Conservation (phyloP, 2,888 invertebrate genomes). For the Aspidapion aeneum region DNA sequence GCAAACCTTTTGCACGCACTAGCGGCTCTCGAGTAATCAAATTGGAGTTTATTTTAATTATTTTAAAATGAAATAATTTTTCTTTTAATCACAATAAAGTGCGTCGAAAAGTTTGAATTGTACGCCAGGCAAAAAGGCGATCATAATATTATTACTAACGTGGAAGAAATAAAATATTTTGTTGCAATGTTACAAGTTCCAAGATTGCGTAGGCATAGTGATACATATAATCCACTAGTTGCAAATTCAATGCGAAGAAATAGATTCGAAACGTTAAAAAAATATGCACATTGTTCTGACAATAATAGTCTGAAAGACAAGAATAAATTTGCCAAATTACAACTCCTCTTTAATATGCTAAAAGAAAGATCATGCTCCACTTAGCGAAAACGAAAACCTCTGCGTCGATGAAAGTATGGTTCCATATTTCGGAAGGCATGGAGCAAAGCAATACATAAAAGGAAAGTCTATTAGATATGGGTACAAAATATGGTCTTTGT, state of each 20-base stretch:
- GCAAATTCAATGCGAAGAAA: conserved; percentile 18
- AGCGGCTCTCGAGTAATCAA: too few species aligned
- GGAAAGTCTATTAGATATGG: conserved; percentile 21
- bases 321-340: conserved; percentile 23
- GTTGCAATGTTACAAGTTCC: conserved; percentile 14
- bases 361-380: too few species aligned
- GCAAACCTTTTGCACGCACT: too few species aligned
- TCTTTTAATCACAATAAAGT: not conserved
- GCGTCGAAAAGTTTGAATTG: conserved; percentile 7
- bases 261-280: conserved; percentile 19
- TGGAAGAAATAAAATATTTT: conserved; percentile 13
- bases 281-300: conserved; percentile 16
- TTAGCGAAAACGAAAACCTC: conserved; percentile 12
- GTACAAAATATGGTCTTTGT: conserved; percentile 23
- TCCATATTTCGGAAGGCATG: conserved; percentile 21
- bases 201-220: conserved; percentile 16
- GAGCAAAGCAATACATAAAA: conserved; percentile 18
- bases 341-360: conserved; percentile 12
- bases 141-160: conserved; percentile 4
- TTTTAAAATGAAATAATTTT: too few species aligned
- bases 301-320: conserved; percentile 9
- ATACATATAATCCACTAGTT: conserved; percentile 14
- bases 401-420: conserved; percentile 23
- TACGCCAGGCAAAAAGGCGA: conserved; percentile 16
- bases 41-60: too few species aligned